Conservation (phyloP, 2,888 invertebrate species). For the Lucinisca nassula region DNA sequence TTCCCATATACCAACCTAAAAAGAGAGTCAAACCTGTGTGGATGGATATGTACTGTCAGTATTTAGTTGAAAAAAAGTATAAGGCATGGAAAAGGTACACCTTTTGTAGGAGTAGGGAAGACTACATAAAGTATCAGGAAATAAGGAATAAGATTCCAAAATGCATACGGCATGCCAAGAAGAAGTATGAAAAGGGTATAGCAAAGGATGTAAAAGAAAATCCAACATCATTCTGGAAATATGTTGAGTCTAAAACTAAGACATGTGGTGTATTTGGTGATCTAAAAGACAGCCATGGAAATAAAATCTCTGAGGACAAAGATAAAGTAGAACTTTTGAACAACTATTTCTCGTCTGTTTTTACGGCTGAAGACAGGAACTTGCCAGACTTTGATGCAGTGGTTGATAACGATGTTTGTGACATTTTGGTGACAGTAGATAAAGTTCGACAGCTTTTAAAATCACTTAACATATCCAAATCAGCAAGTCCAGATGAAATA, state of each 20-base stretch:
- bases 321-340: neutral
- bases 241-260: neutral
- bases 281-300: neutral
- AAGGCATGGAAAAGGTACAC: neutral
- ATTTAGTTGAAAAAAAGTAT: neutral
- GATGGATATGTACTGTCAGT: constrained; percentile 10
- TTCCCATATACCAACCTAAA: neutral
- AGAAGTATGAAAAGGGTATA: neutral
- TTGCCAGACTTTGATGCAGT: neutral
- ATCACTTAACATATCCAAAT: neutral
- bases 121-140: neutral
- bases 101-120: neutral
- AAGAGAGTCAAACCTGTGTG: neutral
- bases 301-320: neutral
- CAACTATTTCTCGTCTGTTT: neutral
- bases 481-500: neutral
- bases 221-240: constrained; percentile 9
- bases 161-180: neutral
- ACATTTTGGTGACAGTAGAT: neutral
- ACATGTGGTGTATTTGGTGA: neutral
- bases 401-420: neutral
- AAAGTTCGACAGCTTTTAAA: neutral
- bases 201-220: neutral
- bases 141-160: neutral
- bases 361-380: neutral